phyloP scores from a whole-genome alignment of 2,797 vertebrate genomes.

The Halcyon smyrnensis region DNA sequence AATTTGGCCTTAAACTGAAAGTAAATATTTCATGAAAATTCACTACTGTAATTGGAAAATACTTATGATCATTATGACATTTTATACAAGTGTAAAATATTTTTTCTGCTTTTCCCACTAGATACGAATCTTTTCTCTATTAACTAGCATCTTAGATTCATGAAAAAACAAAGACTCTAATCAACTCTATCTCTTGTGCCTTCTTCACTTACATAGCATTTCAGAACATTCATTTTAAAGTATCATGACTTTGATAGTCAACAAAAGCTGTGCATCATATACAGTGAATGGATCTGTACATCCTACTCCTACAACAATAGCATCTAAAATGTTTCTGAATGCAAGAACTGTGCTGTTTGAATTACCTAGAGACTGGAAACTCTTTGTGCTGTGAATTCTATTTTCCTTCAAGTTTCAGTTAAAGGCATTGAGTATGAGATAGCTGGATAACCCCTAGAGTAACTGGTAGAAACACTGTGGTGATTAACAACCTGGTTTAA shows the following conservation, averaged over 20 bases:
- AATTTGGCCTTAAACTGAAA: not conserved
- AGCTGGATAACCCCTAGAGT: not conserved
- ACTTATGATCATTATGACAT: not conserved
- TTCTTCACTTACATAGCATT: not conserved
- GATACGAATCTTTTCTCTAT: not conserved
- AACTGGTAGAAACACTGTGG: conserved; percentile 5
- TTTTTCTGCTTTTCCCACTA: not conserved
- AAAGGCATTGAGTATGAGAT: not conserved
- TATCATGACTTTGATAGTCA: not conserved
- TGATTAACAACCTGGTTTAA: not conserved
- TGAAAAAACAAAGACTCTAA: not conserved
- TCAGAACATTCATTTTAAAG: not conserved
- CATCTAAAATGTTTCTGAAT: not conserved
- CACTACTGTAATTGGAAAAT: not conserved
- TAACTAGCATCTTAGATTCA: not conserved
- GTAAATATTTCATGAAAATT: not conserved
- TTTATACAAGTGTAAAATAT: not conserved
- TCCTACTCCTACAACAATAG: not conserved
- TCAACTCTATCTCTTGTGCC: not conserved
- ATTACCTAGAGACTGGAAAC: not conserved
- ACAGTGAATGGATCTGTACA: not conserved
- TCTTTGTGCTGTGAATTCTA: not conserved
- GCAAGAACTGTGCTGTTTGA: not conserved
- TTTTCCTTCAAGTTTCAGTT: not conserved
- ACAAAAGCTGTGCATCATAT: not conserved